Evolutionary conservation across 2,888 invertebrate genomes (phyloP).

Genomic region (Neocrepidodera transversa): DNA sequence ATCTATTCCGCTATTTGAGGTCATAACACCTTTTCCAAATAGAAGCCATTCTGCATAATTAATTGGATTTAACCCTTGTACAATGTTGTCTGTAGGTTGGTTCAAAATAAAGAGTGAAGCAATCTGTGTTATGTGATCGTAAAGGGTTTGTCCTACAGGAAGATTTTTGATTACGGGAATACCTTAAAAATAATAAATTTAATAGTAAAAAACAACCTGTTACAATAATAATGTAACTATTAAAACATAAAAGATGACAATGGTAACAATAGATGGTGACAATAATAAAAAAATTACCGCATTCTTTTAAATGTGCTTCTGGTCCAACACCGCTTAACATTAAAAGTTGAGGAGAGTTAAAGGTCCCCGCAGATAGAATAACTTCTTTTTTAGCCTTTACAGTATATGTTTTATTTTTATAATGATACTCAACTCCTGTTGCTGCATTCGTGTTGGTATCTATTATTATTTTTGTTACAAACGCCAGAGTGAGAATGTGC

Average conservation of each 20-base stretch:
- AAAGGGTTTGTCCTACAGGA: slow-evolving; percentile 71
- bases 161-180: slow-evolving; percentile 70
- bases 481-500: slow-evolving; percentile 64
- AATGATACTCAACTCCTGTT: slow-evolving; percentile 56
- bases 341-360: slow-evolving; percentile 79
- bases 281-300: slow-evolving; percentile 50
- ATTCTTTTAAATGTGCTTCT: slow-evolving; percentile 63
- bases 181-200: too few relatives aligned
- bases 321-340: slow-evolving; percentile 75
- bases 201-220: too few relatives aligned
- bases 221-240: too few relatives aligned
- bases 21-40: slow-evolving; percentile 58
- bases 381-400: slow-evolving; percentile 64
- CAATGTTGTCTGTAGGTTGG: slow-evolving; percentile 53
- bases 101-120: slow-evolving; percentile 65
- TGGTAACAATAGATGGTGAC: too few relatives aligned
- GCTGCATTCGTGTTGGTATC: slow-evolving; percentile 59
- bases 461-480: slow-evolving; percentile 67
- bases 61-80: slow-evolving; percentile 47
- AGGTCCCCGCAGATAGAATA: slow-evolving; percentile 71
- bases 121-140: slow-evolving; percentile 72
- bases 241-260: too few relatives aligned
- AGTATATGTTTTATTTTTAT: slow-evolving; percentile 44
- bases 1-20: slow-evolving; percentile 66
- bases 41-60: slow-evolving; percentile 35